Evolutionary conservation across 2,797 vertebrate genomes (phyloP), one percentile per base, ranked within the genome.

Genomic region (Notolepis coatsorum): DNA sequence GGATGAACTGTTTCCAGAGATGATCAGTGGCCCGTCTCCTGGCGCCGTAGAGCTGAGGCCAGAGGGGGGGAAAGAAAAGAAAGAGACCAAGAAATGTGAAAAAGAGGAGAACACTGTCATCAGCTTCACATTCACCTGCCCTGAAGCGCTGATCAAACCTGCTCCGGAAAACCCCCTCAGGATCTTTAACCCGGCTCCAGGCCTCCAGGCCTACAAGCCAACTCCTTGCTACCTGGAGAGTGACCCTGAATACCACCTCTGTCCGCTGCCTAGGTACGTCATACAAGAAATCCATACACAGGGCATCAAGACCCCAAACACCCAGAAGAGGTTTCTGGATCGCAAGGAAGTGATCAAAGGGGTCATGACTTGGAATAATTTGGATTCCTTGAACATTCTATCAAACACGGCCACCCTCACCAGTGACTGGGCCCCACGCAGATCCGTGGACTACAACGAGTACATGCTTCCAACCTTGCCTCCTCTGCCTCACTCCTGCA

Each of bases 161-260:
- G 43, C 70, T 30, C 65, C 76, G 0, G 75, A 81, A 10, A 84
- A 93, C 55, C 88, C 91, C 18, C 85, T 92, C 33, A 58, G 88
- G 56, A 91, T 94, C 53, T 94, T 94, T 80, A 97, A 98, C 58
- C 96, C 96, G 9, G 82, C 68, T 68, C 97, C 96, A 0, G 94
- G 94, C 42, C 71, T 98, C 39, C 79, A 92, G 77, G 69, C 91
- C 1, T 85, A 91, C 84, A 94, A 88, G 83, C 74, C 33, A 0
- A 87, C 88, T 24, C 90, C 95, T 3, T 74, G 89, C 64, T 98
- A 96, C 18, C 71, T 88, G 24, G 96, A 98, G 84, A 91, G 86
- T 4, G 77, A 84, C 55, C 83, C 87, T 39, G 96, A 97, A 25
- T 95, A 93, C 81, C 91, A 96, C 66, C 89, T 98, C 62, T 97